phyloP scores from a whole-genome alignment of 2,113 vertebrate genomes.

The Apaloderma vittatum region DNA sequence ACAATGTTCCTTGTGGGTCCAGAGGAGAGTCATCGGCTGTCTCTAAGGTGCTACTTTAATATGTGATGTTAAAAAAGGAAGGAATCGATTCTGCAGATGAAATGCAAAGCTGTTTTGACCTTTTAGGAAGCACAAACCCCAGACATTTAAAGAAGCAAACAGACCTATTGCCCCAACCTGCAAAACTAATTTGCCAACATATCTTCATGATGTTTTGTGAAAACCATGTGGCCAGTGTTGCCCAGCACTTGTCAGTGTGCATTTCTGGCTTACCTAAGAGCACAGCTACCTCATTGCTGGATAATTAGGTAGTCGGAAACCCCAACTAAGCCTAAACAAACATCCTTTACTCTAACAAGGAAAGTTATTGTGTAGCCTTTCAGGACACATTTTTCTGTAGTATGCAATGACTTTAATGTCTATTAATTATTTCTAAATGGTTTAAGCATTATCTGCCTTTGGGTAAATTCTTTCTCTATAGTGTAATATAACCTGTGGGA shows the following conservation, averaged over 20 bases:
- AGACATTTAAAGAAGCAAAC: not conserved
- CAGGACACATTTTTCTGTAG: slow-evolving; percentile 13
- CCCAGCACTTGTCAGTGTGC: not conserved
- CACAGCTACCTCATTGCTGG: slow-evolving; percentile 21
- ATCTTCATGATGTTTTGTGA: not conserved
- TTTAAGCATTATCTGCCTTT: slow-evolving; percentile 55
- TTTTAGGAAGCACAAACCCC: not conserved
- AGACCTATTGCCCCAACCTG: not conserved
- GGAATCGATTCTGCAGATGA: not conserved
- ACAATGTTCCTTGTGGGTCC: not conserved
- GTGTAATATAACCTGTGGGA: slow-evolving; percentile 42
- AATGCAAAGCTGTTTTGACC: not conserved
- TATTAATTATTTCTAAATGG: slow-evolving; percentile 67
- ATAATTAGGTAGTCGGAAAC: slow-evolving; percentile 14
- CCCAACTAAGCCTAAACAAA: slow-evolving; percentile 58
- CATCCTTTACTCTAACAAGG: slow-evolving; percentile 53
- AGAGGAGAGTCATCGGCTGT: not conserved
- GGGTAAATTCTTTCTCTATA: slow-evolving; percentile 54
- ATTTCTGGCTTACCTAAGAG: slow-evolving; percentile 8
- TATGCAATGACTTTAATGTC: slow-evolving; percentile 4
- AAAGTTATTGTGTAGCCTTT: slow-evolving; percentile 44
- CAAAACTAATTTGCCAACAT: not conserved
- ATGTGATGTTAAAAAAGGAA: not conserved
- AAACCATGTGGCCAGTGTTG: not conserved
- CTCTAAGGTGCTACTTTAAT: not conserved